Percentiles rank a stretch among this genome's conserved stretches.
phyloP scores from a whole-genome alignment of 2,113 vertebrate species.

The Odobenus rosmarus region DNA sequence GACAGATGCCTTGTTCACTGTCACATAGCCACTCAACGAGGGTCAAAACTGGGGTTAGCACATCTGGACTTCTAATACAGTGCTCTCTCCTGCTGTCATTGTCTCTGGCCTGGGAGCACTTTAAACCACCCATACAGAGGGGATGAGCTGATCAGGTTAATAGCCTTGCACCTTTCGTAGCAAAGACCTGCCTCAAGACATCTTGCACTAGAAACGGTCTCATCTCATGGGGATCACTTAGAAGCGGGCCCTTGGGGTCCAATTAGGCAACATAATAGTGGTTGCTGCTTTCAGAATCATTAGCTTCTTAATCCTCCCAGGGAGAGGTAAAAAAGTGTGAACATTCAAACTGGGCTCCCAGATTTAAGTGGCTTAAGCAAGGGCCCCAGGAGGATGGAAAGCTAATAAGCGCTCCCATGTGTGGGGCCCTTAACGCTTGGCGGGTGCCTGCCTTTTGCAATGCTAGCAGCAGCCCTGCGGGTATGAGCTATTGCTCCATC shows the following conservation, averaged over 20 bases:
- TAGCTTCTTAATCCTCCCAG: constrained; percentile 38
- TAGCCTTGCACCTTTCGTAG: fast-evolving
- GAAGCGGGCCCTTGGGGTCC: background rate
- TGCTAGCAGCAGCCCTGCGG: background rate
- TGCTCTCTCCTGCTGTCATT: background rate
- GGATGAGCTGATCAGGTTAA: background rate
- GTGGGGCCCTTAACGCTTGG: background rate
- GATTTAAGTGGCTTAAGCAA: background rate
- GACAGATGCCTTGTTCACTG: background rate
- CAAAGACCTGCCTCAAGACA: background rate
- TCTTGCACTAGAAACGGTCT: background rate
- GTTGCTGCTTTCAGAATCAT: background rate
- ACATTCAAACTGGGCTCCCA: background rate
- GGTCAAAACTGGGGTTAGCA: background rate
- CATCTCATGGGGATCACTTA: background rate
- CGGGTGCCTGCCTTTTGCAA: background rate
- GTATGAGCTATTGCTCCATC: background rate
- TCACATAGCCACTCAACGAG: background rate
- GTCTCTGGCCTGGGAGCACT: background rate
- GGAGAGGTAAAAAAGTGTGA: background rate
- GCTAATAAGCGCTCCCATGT: background rate
- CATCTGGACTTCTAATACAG: background rate
- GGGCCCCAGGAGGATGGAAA: background rate
- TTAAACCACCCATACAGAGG: background rate
- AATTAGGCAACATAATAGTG: background rate